These are phyloP conservation scores for Aphodius sticticus DNA, from an alignment of 2,888 invertebrate species.

Conservation along the genomic window DNA sequence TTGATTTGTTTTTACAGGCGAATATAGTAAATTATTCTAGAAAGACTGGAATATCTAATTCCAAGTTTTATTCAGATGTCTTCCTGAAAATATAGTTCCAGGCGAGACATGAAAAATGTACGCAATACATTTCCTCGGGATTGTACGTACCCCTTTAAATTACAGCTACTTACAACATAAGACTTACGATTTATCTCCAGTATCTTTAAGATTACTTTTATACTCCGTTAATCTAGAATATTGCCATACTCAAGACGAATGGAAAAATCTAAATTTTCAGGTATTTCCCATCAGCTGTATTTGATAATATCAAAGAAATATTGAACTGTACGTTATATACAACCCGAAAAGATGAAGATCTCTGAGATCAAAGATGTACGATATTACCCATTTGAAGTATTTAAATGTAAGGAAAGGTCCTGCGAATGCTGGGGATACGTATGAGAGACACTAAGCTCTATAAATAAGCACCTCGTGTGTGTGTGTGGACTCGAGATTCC, in stretches of 20 bases:
- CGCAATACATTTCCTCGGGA: neutral
- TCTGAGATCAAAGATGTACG: neutral
- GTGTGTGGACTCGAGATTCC: neutral
- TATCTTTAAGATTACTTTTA: neutral
- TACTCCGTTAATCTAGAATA: neutral
- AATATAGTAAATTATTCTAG: neutral
- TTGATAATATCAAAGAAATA: neutral
- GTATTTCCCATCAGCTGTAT: neutral
- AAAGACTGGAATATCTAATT: neutral
- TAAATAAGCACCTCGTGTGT: neutral
- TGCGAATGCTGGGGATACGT: neutral
- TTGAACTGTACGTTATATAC: neutral
- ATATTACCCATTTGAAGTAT: neutral
- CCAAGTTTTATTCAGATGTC: neutral
- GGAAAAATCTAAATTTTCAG: too few species aligned
- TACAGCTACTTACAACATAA: neutral
- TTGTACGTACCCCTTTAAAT: neutral
- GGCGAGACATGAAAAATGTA: neutral
- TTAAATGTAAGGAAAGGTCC: neutral
- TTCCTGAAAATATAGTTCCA: neutral
- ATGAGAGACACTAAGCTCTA: neutral
- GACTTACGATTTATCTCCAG: neutral
- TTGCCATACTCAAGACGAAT: neutral
- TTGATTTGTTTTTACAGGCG: too few species aligned
- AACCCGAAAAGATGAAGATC: neutral